Evolutionary conservation across 2,888 invertebrate species (phyloP).

Genomic region (Drosophila mimetica): DNA sequence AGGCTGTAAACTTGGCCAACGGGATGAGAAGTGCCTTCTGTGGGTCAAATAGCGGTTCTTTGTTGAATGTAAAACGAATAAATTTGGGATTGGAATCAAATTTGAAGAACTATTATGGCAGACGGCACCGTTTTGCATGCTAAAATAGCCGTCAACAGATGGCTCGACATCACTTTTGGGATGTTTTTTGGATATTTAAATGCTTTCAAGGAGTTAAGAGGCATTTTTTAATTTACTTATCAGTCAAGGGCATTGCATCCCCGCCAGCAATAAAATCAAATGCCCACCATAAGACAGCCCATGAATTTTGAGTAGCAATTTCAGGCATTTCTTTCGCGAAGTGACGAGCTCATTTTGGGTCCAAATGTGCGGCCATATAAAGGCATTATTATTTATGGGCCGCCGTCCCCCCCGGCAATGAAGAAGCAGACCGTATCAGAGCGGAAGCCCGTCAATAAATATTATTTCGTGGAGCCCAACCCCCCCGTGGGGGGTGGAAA

Average conservation of each 20-base stretch:
- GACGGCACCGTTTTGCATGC: constrained; percentile 25
- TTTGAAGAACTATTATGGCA: constrained; percentile 10
- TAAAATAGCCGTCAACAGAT: constrained; percentile 16
- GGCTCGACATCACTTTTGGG: constrained; percentile 32
- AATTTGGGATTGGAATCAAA: neutral
- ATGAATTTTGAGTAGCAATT: constrained; percentile 70
- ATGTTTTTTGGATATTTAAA: no score
- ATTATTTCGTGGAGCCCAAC: constrained; percentile 5
- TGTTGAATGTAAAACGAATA: neutral
- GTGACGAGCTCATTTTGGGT: constrained; percentile 25
- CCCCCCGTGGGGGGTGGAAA: constrained; percentile 3
- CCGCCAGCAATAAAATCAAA: constrained; percentile 59
- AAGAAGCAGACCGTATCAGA: constrained; percentile 5
- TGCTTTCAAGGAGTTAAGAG: neutral
- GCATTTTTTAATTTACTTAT: constrained; percentile 51
- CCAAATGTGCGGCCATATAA: constrained; percentile 27
- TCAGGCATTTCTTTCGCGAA: constrained; percentile 25
- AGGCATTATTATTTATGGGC: constrained; percentile 37
- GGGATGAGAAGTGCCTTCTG: constrained; percentile 1
- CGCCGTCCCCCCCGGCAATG: neutral
- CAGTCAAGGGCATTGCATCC: constrained; percentile 10
- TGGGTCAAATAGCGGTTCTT: constrained; percentile 10
- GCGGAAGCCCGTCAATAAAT: constrained; percentile 22
- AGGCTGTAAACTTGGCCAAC: constrained; percentile 6
- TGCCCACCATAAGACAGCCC: constrained; percentile 51